Percentiles rank a stretch among this genome's conserved stretches.
phyloP scores from a whole-genome alignment of 2,113 vertebrate genomes.

The Agelaius phoeniceus region DNA sequence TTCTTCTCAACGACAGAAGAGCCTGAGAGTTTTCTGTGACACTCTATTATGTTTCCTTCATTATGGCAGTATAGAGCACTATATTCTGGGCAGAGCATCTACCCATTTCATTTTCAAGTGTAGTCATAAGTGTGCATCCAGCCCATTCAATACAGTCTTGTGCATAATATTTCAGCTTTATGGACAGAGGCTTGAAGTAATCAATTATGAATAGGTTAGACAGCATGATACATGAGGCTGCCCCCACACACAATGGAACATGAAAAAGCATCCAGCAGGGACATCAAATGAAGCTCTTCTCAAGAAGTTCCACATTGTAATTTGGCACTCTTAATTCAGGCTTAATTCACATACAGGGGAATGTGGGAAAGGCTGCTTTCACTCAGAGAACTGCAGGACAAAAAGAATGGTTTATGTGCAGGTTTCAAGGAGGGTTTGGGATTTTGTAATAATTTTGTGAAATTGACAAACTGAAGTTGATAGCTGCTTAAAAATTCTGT shows the following conservation, averaged over 20 bases:
- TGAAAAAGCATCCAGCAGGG: not conserved
- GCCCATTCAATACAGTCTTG: not conserved
- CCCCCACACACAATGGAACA: not conserved
- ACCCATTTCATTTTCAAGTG: not conserved
- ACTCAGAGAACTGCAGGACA: not conserved
- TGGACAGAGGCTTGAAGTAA: not conserved
- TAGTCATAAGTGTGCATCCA: not conserved
- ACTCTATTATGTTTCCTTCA: not conserved
- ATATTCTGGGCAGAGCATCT: not conserved
- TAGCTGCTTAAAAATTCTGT: not conserved
- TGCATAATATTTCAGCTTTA: constrained; percentile 18
- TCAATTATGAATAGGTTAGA: not conserved
- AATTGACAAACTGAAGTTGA: not conserved
- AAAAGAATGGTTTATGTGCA: not conserved
- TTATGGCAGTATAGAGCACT: not conserved
- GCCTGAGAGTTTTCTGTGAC: not conserved
- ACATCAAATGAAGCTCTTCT: not conserved
- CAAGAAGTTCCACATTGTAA: not conserved
- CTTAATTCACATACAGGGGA: not conserved
- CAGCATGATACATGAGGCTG: not conserved
- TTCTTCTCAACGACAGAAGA: not conserved
- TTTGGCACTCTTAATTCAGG: not conserved
- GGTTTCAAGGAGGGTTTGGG: not conserved
- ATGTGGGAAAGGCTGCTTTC: not conserved
- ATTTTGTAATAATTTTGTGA: not conserved